Evolutionary conservation across 2,888 invertebrate genomes (phyloP).

Genomic region (Cosmopolites sordidus): DNA sequence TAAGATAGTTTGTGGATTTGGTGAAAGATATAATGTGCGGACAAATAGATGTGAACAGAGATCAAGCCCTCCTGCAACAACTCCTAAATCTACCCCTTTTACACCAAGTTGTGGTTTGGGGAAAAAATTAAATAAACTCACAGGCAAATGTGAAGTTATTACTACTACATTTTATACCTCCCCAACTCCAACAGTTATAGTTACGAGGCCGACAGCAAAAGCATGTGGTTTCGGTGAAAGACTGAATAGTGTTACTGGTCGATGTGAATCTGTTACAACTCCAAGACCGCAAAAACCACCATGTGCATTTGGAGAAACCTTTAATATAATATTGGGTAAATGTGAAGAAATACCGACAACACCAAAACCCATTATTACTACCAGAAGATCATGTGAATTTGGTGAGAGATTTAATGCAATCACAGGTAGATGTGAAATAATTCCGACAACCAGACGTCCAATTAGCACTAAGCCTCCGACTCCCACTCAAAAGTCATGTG

Average conservation of each 20-base stretch:
- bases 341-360: constrained; percentile 18
- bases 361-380: constrained; percentile 34
- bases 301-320: constrained; percentile 10
- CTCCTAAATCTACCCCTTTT: neutral
- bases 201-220: constrained; percentile 1
- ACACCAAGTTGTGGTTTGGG: neutral
- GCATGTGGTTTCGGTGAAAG: constrained; percentile 6
- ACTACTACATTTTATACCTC: neutral
- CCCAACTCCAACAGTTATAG: constrained; percentile 1
- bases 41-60: constrained; percentile 11
- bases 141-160: constrained; percentile 7
- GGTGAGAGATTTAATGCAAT: constrained; percentile 26
- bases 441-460: constrained; percentile 24
- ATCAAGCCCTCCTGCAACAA: neutral
- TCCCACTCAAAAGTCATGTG: constrained; percentile 1
- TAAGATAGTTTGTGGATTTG: neutral
- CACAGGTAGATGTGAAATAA: constrained; percentile 35
- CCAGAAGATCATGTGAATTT: constrained; percentile 38
- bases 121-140: neutral
- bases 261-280: constrained; percentile 4
- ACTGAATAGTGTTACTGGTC: neutral
- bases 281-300: no score
- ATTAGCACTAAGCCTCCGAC: no score
- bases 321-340: constrained; percentile 3
- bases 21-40: constrained; percentile 27